A percentile compares a stretch with the other conserved stretches of the same genome.
phyloP scores from a whole-genome alignment of 2,113 vertebrate genomes.

The Tamias sibiricus region DNA sequence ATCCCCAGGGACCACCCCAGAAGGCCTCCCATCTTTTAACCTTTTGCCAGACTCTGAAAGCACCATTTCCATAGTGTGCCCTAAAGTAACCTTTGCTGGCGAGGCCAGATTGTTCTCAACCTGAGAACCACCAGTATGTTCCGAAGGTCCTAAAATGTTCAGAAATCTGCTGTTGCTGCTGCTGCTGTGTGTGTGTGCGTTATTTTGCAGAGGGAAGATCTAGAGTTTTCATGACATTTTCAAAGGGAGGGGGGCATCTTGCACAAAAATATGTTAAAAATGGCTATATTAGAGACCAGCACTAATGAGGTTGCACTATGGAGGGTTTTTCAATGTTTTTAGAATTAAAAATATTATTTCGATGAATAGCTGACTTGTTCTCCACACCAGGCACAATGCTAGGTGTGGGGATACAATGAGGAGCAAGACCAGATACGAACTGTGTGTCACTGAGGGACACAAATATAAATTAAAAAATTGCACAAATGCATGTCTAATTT shows the following conservation, averaged over 20 bases:
- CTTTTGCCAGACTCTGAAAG: neutral
- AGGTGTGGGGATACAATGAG: fast-evolving
- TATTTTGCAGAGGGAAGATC: neutral
- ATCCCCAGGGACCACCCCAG: neutral
- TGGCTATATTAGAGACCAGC: neutral
- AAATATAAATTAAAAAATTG: neutral
- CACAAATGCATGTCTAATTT: neutral
- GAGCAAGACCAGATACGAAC: neutral
- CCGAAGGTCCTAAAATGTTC: neutral
- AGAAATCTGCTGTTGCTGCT: no score
- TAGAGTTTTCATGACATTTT: slow-evolving; percentile 5
- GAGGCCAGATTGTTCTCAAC: neutral
- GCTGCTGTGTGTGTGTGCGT: no score
- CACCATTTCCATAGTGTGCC: neutral
- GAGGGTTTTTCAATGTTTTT: neutral
- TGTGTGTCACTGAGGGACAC: neutral
- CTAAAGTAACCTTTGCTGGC: neutral
- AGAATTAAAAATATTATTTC: neutral
- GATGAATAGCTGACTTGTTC: neutral
- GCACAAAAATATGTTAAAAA: neutral
- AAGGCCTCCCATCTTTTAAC: neutral
- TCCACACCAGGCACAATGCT: neutral
- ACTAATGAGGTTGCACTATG: neutral
- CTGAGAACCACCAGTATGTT: neutral
- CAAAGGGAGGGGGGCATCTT: neutral